A percentile compares a stretch with the other conserved stretches of the same genome.
Evolutionary conservation across 30 jellyfish, hydroid and myxozoan species (phyloP).

Genomic region (Pseudorhiza aurosa): DNA sequence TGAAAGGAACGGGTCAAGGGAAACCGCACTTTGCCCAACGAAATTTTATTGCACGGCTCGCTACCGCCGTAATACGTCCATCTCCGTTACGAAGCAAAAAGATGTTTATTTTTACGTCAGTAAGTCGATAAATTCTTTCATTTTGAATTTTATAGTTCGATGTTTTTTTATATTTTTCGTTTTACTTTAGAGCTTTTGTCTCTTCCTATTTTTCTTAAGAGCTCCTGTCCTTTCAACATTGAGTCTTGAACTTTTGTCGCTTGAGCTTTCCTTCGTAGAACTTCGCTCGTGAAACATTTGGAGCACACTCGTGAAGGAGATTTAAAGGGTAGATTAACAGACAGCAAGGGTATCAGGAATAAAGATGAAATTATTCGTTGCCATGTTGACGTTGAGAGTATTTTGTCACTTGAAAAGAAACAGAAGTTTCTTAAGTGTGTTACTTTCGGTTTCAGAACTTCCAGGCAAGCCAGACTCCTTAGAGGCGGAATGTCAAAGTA

Average conservation of each 20-base stretch:
- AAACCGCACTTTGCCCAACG: slow-evolving; percentile 10
- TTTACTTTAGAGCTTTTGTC: neutral
- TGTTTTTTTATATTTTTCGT: neutral
- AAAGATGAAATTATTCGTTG: too few relatives aligned
- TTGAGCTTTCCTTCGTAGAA: too few relatives aligned
- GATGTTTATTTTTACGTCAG: slow-evolving; percentile 21
- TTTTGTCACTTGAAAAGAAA: too few relatives aligned
- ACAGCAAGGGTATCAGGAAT: too few relatives aligned
- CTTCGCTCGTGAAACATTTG: neutral
- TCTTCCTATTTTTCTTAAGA: neutral
- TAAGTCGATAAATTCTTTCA: neutral
- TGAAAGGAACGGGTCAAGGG: neutral
- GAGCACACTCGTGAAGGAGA: neutral
- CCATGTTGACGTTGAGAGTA: too few relatives aligned
- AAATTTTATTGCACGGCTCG: slow-evolving; percentile 16
- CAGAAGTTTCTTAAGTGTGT: neutral
- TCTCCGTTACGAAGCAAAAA: neutral
- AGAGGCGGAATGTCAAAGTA: slow-evolving; percentile 5
- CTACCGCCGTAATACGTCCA: slow-evolving; percentile 9
- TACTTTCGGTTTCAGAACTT: slow-evolving; percentile 17
- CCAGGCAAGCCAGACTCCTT: slow-evolving; percentile 40
- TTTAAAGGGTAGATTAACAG: too few relatives aligned
- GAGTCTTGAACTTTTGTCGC: too few relatives aligned
- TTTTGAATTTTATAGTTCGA: neutral
- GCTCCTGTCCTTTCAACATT: too few relatives aligned